A percentile compares a stretch with the other conserved stretches of the same genome.
These are phyloP conservation scores for Enoplosus armatus DNA, from an alignment of 2,797 vertebrate species.

Conservation along the genomic window DNA sequence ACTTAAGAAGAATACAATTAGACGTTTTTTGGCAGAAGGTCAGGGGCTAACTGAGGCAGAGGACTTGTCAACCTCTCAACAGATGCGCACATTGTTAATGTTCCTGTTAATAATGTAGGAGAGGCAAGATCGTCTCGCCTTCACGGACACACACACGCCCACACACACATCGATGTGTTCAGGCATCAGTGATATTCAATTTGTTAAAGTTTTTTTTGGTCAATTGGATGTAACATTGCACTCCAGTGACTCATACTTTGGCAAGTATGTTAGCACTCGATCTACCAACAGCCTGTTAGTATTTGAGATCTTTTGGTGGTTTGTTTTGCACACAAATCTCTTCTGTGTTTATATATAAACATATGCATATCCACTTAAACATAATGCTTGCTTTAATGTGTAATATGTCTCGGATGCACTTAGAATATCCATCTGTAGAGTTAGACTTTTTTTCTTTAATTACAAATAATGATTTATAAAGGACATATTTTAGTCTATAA, in stretches of 20 bases:
- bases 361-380: not conserved
- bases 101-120: not conserved
- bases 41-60: not conserved
- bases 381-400: not conserved
- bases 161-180: not conserved
- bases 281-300: not conserved
- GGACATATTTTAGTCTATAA: not conserved
- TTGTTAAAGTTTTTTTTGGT: constrained; percentile 12
- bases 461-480: not conserved
- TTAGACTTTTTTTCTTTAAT: not conserved
- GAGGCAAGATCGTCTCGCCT: not conserved
- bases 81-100: not conserved
- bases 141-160: not conserved
- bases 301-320: not conserved
- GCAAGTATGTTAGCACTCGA: not conserved
- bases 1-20: not conserved
- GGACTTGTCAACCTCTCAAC: not conserved
- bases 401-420: not conserved
- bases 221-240: not conserved
- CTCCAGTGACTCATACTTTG: not conserved
- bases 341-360: not conserved
- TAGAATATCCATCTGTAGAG: not conserved
- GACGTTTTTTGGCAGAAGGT: not conserved
- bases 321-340: not conserved
- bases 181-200: constrained; percentile 11